Conservation (phyloP, 2,797 vertebrate genomes). For the Chaetodon trifasciatus region DNA sequence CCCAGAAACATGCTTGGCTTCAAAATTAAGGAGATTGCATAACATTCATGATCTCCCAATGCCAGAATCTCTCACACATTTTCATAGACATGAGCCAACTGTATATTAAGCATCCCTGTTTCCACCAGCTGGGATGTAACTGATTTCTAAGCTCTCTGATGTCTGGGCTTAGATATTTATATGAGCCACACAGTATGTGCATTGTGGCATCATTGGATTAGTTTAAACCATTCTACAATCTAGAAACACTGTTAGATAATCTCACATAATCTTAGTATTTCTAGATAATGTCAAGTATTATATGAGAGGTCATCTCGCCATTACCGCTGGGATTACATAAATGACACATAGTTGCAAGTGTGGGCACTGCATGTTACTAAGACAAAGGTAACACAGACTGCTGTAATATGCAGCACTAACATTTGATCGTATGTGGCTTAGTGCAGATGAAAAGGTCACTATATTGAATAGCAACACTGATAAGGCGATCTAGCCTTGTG, state of each 20-base stretch:
- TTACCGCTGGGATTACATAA: constrained; percentile 49
- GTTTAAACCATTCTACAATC: constrained; percentile 50
- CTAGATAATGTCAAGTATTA: constrained; percentile 57
- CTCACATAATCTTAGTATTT: constrained; percentile 59
- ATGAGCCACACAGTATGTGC: constrained; percentile 53
- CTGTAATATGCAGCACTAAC: constrained; percentile 12
- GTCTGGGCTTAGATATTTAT: constrained; percentile 55
- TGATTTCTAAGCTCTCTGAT: constrained; percentile 63
- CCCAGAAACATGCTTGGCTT: constrained; percentile 8
- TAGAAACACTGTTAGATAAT: constrained; percentile 52
- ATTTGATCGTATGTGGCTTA: constrained; percentile 22
- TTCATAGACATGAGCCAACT: constrained; percentile 15
- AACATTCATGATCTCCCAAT: constrained; percentile 42
- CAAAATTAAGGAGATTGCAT: constrained; percentile 25
- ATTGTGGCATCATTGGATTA: constrained; percentile 68
- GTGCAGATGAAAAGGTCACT: constrained; percentile 43
- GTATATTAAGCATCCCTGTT: constrained; percentile 44
- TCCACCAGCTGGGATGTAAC: constrained; percentile 53
- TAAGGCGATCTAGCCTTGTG: constrained; percentile 38
- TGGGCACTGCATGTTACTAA: not conserved
- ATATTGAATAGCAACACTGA: constrained; percentile 43
- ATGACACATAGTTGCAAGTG: not conserved
- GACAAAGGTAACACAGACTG: constrained; percentile 10
- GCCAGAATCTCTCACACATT: constrained; percentile 19
- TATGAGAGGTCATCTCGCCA: constrained; percentile 41